Percentiles rank a stretch among this genome's conserved stretches.
These are phyloP conservation scores for Myotis brandtii DNA, from an alignment of 2,113 vertebrate species.

Conservation along the genomic window DNA sequence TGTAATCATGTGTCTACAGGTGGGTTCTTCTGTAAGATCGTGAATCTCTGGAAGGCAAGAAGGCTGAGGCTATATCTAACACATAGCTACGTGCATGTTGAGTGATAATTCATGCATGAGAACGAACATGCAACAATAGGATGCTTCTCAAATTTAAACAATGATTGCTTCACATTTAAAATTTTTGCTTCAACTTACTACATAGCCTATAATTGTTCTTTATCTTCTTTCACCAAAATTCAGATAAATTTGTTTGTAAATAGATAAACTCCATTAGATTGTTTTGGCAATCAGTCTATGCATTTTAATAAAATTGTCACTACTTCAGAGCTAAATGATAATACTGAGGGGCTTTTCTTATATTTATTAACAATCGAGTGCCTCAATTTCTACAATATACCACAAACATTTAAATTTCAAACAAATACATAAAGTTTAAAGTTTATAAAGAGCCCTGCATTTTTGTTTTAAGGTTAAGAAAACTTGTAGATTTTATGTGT, in stretches of 20 bases:
- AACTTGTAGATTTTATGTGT: neutral
- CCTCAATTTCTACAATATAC: neutral
- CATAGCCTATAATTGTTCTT: neutral
- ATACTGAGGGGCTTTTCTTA: neutral
- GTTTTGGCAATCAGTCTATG: neutral
- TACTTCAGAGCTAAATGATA: neutral
- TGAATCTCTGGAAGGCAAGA: neutral
- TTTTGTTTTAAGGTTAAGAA: slow-evolving; percentile 32
- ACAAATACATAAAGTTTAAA: neutral
- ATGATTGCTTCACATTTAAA: neutral
- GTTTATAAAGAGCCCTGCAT: neutral
- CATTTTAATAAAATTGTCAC: neutral
- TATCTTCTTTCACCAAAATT: neutral
- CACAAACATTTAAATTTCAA: slow-evolving; percentile 6
- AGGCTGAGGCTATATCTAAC: neutral
- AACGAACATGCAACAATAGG: neutral
- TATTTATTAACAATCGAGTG: neutral
- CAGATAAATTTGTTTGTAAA: neutral
- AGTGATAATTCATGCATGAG: neutral
- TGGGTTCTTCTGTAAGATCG: neutral
- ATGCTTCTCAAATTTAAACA: neutral
- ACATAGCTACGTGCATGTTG: neutral
- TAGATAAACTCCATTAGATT: neutral
- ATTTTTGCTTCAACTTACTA: neutral
- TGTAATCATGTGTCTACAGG: neutral